phyloP scores from a whole-genome alignment of 2,888 invertebrate species.

The Parasteatoda lunata region DNA sequence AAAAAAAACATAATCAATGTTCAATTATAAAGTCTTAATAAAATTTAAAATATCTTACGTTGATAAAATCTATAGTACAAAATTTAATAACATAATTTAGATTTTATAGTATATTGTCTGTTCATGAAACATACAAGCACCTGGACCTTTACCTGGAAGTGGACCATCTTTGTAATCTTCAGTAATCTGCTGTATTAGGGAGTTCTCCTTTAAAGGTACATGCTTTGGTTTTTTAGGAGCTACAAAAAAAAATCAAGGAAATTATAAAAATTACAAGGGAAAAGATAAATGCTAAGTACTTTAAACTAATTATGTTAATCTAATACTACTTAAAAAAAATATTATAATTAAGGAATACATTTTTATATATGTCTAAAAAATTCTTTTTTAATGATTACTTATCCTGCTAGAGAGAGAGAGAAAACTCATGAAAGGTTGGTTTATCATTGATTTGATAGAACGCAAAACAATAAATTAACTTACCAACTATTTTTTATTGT shows the following conservation, averaged over 20 bases:
- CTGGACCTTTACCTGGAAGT: background rate
- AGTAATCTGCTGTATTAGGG: background rate
- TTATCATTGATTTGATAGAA: no score
- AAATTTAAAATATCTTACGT: no score
- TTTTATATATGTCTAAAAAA: background rate
- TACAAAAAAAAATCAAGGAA: background rate
- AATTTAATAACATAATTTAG: no score
- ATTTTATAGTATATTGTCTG: no score
- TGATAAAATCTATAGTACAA: no score
- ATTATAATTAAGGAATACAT: background rate
- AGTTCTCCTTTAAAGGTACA: background rate
- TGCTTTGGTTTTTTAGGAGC: background rate
- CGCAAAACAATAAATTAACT: no score
- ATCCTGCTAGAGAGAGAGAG: no score
- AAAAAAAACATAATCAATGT: no score
- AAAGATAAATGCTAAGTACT: background rate
- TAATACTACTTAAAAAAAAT: background rate
- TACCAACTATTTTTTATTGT: no score
- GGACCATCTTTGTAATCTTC: background rate
- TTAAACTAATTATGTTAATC: background rate
- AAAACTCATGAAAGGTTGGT: no score
- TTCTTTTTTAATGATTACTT: background rate
- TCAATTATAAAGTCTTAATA: no score
- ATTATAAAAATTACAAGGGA: background rate
- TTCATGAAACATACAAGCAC: background rate